phyloP scores from a whole-genome alignment of 1,140 invertebrate genomes.

The Prorops nasuta region DNA sequence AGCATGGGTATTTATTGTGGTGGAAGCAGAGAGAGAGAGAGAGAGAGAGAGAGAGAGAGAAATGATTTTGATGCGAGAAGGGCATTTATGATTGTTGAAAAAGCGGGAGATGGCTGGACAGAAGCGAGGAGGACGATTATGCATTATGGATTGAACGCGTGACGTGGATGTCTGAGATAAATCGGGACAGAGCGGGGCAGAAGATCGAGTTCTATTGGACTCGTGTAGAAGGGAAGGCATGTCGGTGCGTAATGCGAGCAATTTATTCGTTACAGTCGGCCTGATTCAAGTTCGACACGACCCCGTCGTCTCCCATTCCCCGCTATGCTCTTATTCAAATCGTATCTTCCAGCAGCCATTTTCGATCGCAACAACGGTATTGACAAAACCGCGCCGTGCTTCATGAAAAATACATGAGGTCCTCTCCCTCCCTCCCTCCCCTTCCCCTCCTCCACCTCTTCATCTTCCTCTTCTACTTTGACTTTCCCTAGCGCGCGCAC shows the following conservation, averaged over 20 bases:
- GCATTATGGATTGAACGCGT: conserved; percentile 27
- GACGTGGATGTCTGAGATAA: conserved; percentile 24
- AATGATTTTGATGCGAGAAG: conserved; percentile 16
- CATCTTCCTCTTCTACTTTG: conserved; percentile 8
- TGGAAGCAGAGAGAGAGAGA: background rate
- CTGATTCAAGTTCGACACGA: conserved; percentile 32
- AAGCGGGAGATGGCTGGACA: too few relatives aligned
- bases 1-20: too few relatives aligned
- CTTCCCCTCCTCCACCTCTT: background rate
- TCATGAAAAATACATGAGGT: conserved; percentile 43
- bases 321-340: conserved; percentile 45
- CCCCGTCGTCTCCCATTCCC: conserved; percentile 21
- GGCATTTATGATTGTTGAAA: too few relatives aligned
- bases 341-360: conserved; percentile 43
- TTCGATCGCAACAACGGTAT: conserved; percentile 46
- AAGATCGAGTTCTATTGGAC: conserved; percentile 26
- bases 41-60: background rate
- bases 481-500: too few relatives aligned
- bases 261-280: conserved; percentile 38
- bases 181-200: conserved; percentile 21
- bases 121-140: too few relatives aligned
- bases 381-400: conserved; percentile 44
- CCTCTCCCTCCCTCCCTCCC: conserved; percentile 9
- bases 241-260: conserved; percentile 34
- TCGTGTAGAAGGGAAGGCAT: too few relatives aligned